A percentile compares a stretch with the other conserved stretches of the same genome.
phyloP scores from a whole-genome alignment of 2,797 vertebrate genomes.

The Rhinoraja longicauda region DNA sequence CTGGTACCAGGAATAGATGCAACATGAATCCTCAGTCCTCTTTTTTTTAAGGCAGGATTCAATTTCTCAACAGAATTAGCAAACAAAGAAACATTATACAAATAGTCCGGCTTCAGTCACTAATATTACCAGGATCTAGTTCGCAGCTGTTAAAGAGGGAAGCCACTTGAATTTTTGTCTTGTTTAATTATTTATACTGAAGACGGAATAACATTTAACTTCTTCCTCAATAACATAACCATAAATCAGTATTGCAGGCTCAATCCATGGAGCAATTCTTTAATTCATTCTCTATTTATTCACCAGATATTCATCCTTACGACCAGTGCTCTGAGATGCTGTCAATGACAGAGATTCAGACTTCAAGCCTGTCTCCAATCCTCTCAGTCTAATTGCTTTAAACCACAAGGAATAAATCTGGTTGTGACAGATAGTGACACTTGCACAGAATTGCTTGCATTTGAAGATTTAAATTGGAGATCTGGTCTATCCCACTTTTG shows the following conservation, averaged over 20 bases:
- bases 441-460: not conserved
- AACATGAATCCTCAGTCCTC: not conserved
- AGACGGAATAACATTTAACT: not conserved
- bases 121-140: not conserved
- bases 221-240: not conserved
- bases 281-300: not conserved
- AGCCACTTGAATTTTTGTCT: not conserved
- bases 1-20: no score
- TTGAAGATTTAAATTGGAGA: constrained; percentile 12
- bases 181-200: not conserved
- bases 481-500: not conserved
- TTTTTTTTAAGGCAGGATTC: not conserved
- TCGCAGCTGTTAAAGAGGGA: not conserved
- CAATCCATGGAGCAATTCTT: not conserved
- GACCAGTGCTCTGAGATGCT: not conserved
- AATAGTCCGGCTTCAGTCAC: not conserved
- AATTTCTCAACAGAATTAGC: not conserved
- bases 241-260: not conserved
- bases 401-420: constrained; percentile 7
- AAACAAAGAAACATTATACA: not conserved
- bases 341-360: not conserved
- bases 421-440: not conserved
- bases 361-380: not conserved
- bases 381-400: not conserved
- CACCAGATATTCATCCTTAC: not conserved